These are phyloP conservation scores for Cydia splendana DNA, from an alignment of 1,140 invertebrate species.

Conservation along the genomic window DNA sequence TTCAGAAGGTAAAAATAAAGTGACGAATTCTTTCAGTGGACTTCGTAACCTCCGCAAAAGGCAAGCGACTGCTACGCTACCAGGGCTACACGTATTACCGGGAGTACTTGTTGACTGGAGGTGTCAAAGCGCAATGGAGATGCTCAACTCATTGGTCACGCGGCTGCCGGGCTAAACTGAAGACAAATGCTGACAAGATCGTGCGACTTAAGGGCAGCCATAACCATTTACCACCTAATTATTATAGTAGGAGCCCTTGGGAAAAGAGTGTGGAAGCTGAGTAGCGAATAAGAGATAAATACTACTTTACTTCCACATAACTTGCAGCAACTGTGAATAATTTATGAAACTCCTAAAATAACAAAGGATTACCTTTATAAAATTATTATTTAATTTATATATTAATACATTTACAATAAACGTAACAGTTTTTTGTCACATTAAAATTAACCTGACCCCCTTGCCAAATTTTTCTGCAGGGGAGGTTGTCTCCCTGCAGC, in stretches of 20 bases:
- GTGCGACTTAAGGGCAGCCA: slow-evolving; percentile 21
- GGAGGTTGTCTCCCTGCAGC: no score
- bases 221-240: background rate
- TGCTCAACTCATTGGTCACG: slow-evolving; percentile 50
- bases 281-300: no score
- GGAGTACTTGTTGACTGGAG: slow-evolving; percentile 17
- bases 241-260: background rate
- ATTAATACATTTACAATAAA: no score
- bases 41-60: slow-evolving; percentile 9
- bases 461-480: no score
- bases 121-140: slow-evolving; percentile 44
- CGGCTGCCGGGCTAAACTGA: slow-evolving; percentile 48
- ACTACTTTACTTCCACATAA: no score
- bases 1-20: no score
- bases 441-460: no score
- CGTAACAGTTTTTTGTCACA: no score
- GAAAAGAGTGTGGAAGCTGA: background rate
- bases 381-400: no score
- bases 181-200: slow-evolving; percentile 47
- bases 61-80: slow-evolving; percentile 2
- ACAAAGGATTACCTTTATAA: no score
- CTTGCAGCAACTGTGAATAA: no score
- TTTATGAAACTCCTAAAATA: no score
- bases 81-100: slow-evolving; percentile 8
- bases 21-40: slow-evolving; percentile 16